phyloP scores from a whole-genome alignment of 2,797 vertebrate genomes.

The Chromobotia macracanthus region DNA sequence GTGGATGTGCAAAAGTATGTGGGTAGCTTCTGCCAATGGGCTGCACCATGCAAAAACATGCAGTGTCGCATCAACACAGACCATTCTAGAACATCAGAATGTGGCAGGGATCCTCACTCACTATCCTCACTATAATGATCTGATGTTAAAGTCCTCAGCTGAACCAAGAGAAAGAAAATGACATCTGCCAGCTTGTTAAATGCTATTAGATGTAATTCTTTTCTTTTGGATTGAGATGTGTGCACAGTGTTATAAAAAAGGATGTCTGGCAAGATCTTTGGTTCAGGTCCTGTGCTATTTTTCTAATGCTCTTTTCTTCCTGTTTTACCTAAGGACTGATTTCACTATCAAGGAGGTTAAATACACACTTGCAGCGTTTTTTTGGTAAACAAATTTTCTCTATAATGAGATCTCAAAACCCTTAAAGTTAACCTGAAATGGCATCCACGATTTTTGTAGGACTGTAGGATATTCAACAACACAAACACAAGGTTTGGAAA shows the following conservation, averaged over 20 bases:
- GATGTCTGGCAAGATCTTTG: conserved; percentile 32
- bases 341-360: conserved; percentile 65
- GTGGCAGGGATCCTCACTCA: neutral
- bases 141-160: conserved; percentile 9
- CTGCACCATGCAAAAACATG: conserved; percentile 11
- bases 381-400: conserved; percentile 69
- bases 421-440: neutral
- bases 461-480: neutral
- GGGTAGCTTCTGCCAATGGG: neutral
- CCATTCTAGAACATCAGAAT: conserved; percentile 6
- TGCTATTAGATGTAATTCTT: conserved; percentile 29
- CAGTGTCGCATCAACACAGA: neutral
- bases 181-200: conserved; percentile 18
- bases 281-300: conserved; percentile 33
- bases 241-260: conserved; percentile 20
- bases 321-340: conserved; percentile 53
- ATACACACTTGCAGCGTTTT: conserved; percentile 65
- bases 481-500: too few relatives aligned
- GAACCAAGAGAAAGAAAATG: conserved; percentile 44
- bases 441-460: neutral
- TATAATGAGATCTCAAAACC: conserved; percentile 45
- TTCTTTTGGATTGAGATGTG: neutral
- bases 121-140: conserved; percentile 8
- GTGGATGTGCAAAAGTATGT: neutral
- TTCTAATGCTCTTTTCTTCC: conserved; percentile 35